Evolutionary conservation across 2,113 vertebrate species (phyloP), one percentile per base, ranked within the genome.

Genomic region (Irena cyanogastra): DNA sequence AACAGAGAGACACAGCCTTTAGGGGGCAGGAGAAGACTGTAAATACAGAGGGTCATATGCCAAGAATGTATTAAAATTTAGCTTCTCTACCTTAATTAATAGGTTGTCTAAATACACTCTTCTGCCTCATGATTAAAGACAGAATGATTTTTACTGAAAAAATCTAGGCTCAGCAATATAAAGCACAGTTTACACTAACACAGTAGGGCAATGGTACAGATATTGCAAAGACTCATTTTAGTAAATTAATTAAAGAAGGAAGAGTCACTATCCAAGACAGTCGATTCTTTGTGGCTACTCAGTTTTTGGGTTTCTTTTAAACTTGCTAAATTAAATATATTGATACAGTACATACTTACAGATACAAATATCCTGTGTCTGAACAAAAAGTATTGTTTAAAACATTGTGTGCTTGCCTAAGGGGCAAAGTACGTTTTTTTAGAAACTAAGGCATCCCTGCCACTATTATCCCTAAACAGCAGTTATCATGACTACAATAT

Each of bases 1-100:
- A 97, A 87, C 66, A 97, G 90, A 96, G 93, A 83, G 60, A 97
- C 98, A 97, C 85, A 97, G 98, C 99, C 99, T 99, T 99, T 99
- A 99, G 99, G 99, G 99, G 99, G 99, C 99, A 99, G 99, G 97
- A 99, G 97, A 99, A 99, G 98, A 98, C 98, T 98, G 98, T 98
- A 98, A 99, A 99, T 99, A 98, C 39, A 97, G 96, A 95, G 61
- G 82, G 86, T 79, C 72, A 75, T 65, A 60, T 12, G 37, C 53
- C 74, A 93, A 80, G 77, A 66, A 82, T 7, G 33, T 69, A 89
- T 68, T 23, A 69, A 49, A 66, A 69, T 89, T 74, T 75, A 79
- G 24, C 74, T 53, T 71, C 84, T 86, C 76, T 76, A 60, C 37
- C 65, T 68, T 69, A 83, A 71, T 71, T 95, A 49, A 90, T 28